Base-by-base conservation (phyloP, 2,888 invertebrate species). In the Melanophora roralis region DNA sequence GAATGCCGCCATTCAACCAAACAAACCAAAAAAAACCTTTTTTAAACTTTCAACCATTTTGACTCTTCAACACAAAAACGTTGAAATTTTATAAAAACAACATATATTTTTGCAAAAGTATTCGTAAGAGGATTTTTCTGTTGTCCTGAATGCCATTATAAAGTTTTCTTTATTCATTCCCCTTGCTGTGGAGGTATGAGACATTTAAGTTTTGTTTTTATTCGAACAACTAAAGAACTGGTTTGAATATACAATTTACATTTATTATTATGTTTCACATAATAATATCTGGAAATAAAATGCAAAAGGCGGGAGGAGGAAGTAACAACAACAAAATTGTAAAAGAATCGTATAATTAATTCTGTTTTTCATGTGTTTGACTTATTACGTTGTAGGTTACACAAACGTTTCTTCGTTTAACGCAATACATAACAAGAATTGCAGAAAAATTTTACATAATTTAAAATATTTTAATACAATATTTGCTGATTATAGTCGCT, bases 261-360 rank as follows among this genome's bases (percentile, higher is more conserved):
- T 80, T 80, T 80, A 80, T 80, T 80, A 80, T 76, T 67, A 49
- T 80, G 80, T 80, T 80, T 72, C 67, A 80, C 75, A 80, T 53
- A 72, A 76, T 72, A 62, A 16, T 16, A 53, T 57, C 38, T 32
- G 32, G 21, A 47, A 47, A 62, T 32, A 32, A 23, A 27, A 8
- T 2, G 11, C 34, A 19, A 14, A 1, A 11, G 16, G 36, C 7
- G 4, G 38, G 40, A 32, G 3, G 34, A 19, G 12, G 7, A 32
- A 57, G 21, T 11, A 11, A 36, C 1, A 27, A 7, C 45, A 14
- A 4, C 9, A 19, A 71, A 45, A 45, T 53, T 60, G 19, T 55
- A 64, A 68, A 47, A n/a, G 21, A 40, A 36, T 59, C 32, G 27
- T 65, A 47, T 34, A 74, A 64, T 74, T 74, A 55, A 57, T 14